Base-by-base conservation (phyloP, 2,888 invertebrate species). In the Melolontha melolontha region DNA sequence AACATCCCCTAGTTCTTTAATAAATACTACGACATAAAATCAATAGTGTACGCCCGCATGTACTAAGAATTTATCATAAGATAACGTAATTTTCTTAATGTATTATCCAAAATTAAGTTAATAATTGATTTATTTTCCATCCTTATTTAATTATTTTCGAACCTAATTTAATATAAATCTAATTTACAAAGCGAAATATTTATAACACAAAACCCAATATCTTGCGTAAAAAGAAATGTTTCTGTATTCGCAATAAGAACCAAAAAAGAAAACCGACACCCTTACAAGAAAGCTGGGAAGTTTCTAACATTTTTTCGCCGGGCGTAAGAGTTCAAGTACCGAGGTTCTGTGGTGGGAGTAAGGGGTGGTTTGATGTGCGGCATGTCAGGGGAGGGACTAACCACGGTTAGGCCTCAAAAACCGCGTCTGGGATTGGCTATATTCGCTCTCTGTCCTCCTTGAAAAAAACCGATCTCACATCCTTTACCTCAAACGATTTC, bases 331-430 rank as follows among this genome's bases (percentile, higher is more conserved):
- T 52, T 65, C 64, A 47, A 62, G 59, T 62, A 62, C 59, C 47
- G 47, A n/a, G 17, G 59, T 29, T 59, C 16, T 70, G 68, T 73
- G 76, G 75, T 73, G 72, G 72, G 72, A 72, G 70, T 74, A 73
- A 76, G 77, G 79, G 81, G 77, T 78, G 80, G 80, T 77, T 79
- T 77, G 80, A 79, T 78, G 79, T 82, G 81, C 78, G 82, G 82
- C 81, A 81, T 81, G 82, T 81, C 77, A 81, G 81, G 82, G 84
- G 83, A 81, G 84, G 84, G 80, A 79, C 84, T 74, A 82, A 84
- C 84, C 84, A 80, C 83, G 80, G 78, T 77, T 77, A 80, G 82
- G 82, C 84, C 83, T 83, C 84, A 84, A 84, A 83, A 84, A 84
- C 84, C 84, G 78, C 83, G 83, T 79, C 79, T 79, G 80, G 83